Percentiles rank a stretch among this genome's conserved stretches.
Evolutionary conservation across 2,797 vertebrate species (phyloP).

Genomic region (Clarias fuscus): DNA sequence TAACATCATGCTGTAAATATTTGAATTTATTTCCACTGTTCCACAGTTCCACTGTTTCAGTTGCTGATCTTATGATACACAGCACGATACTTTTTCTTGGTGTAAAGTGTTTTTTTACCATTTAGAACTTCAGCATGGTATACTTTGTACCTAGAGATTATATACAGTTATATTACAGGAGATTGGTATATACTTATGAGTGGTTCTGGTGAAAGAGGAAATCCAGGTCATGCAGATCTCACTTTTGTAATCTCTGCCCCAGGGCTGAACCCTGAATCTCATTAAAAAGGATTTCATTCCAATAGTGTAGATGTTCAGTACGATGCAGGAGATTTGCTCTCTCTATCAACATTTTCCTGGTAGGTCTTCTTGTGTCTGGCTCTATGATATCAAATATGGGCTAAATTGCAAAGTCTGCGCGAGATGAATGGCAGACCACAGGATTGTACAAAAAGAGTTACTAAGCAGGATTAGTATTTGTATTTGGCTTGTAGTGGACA

Average conservation of each 20-base stretch:
- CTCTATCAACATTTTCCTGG: constrained; percentile 46
- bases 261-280: constrained; percentile 78
- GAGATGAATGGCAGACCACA: not conserved
- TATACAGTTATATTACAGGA: not conserved
- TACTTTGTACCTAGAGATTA: not conserved
- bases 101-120: not conserved
- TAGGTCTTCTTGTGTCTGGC: constrained; percentile 40
- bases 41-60: not conserved
- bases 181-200: not conserved
- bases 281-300: constrained; percentile 81
- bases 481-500: not conserved
- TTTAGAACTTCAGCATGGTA: not conserved
- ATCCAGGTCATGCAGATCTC: constrained; percentile 76
- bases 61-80: not conserved
- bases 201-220: constrained; percentile 54
- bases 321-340: constrained; percentile 69
- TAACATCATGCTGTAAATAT: not conserved
- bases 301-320: constrained; percentile 75
- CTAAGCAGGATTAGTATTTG: not conserved
- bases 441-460: not conserved
- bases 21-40: not conserved
- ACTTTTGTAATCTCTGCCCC: constrained; percentile 74
- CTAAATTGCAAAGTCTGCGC: not conserved
- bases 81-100: not conserved
- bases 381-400: constrained; percentile 1